Evolutionary conservation across 2,113 vertebrate genomes (phyloP).

Genomic region (Microtus richardsoni): DNA sequence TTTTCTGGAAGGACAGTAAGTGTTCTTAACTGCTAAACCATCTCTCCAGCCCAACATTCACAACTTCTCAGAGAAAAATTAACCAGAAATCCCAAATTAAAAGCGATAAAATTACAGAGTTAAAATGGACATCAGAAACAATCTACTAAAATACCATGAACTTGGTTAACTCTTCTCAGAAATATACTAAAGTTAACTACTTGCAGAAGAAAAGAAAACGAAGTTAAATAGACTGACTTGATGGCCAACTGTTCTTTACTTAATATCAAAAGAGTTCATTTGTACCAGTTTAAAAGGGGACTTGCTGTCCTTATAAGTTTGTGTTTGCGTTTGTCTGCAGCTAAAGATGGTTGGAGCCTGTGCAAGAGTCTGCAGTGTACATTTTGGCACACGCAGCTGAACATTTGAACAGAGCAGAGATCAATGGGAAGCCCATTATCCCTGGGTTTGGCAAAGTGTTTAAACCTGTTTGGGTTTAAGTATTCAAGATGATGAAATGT

Average conservation of each 20-base stretch:
- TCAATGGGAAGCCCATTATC: slow-evolving; percentile 78
- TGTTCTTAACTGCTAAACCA: background rate
- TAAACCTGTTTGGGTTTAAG: slow-evolving; percentile 81
- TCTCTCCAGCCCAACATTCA: background rate
- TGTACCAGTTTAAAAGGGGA: slow-evolving; percentile 52
- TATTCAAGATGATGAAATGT: slow-evolving; percentile 80
- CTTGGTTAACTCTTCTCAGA: slow-evolving; percentile 41
- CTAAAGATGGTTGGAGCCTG: slow-evolving; percentile 48
- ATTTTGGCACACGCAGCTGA: slow-evolving; percentile 72
- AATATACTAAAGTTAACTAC: slow-evolving; percentile 23
- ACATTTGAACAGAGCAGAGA: slow-evolving; percentile 75
- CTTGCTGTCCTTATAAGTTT: slow-evolving; percentile 22
- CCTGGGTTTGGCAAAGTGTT: slow-evolving; percentile 76
- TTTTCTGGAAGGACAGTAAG: background rate
- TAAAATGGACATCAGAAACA: slow-evolving; percentile 44
- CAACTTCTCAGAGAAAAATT: slow-evolving; percentile 22
- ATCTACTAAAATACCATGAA: slow-evolving; percentile 34
- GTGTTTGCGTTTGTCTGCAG: slow-evolving; percentile 38
- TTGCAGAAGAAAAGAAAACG: slow-evolving; percentile 44
- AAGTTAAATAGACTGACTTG: slow-evolving; percentile 23
- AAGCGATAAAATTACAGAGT: slow-evolving; percentile 14
- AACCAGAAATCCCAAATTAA: slow-evolving; percentile 38
- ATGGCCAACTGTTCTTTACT: background rate
- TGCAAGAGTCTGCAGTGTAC: slow-evolving; percentile 60
- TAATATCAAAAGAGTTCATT: slow-evolving; percentile 25